These are phyloP conservation scores for Leptonema lineaticorne DNA, from an alignment of 1,140 invertebrate genomes.

Conservation along the genomic window DNA sequence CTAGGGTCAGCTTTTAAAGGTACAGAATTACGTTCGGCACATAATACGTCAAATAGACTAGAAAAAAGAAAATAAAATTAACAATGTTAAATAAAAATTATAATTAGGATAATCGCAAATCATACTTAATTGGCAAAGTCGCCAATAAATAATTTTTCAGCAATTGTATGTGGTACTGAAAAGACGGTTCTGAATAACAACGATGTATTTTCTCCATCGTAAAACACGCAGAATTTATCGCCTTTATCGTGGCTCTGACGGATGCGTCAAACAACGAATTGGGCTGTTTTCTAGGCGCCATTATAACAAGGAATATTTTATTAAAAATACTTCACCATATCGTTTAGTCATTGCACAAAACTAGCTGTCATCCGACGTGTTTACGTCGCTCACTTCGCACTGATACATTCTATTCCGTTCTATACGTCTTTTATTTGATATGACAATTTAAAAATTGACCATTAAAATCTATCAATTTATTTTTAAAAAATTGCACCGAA, in stretches of 20 bases:
- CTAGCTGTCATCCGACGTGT: too few species aligned
- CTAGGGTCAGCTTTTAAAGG: conserved; percentile 50
- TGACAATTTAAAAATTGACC: too few species aligned
- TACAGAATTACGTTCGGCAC: not conserved
- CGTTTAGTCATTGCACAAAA: too few species aligned
- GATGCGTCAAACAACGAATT: conserved; percentile 49
- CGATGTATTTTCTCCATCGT: conserved; percentile 47
- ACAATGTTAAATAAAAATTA: not conserved
- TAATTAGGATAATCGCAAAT: not conserved
- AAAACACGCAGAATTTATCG: not conserved
- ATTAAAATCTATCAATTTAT: too few species aligned
- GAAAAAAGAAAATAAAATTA: not conserved
- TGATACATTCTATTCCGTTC: not conserved
- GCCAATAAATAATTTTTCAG: conserved; percentile 49
- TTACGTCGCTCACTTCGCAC: not conserved
- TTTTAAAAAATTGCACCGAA: too few species aligned
- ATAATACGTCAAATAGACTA: not conserved
- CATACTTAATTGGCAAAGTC: conserved; percentile 50
- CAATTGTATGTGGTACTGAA: conserved; percentile 45
- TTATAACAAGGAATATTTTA: conserved; percentile 25
- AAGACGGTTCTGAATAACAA: conserved; percentile 47
- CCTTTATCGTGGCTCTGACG: conserved; percentile 47
- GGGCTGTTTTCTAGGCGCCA: conserved; percentile 54
- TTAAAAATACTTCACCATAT: too few species aligned
- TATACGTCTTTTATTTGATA: too few species aligned